These are phyloP conservation scores for Sthenelais limicola DNA, from an alignment of 2,888 invertebrate species.

Conservation along the genomic window DNA sequence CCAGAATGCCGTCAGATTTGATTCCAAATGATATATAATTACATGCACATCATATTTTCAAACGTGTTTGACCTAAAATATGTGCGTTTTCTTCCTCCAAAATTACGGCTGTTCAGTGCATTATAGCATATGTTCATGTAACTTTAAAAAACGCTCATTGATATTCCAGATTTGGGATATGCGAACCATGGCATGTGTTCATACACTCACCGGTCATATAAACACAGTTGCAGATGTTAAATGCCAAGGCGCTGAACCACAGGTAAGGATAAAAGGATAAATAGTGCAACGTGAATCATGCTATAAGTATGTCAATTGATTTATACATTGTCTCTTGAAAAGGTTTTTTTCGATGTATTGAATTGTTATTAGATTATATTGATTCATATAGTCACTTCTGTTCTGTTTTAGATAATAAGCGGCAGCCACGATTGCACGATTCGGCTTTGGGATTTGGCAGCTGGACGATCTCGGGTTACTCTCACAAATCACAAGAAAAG, in stretches of 20 bases:
- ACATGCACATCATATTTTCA: no score
- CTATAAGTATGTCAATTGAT: no score
- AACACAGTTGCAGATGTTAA: slow-evolving; percentile 97
- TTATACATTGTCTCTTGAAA: not conserved
- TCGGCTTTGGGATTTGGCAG: slow-evolving; percentile 96
- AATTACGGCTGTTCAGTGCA: no score
- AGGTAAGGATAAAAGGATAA: slow-evolving; percentile 71
- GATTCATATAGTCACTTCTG: not conserved
- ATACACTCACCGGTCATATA: slow-evolving; percentile 95
- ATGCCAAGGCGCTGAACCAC: slow-evolving; percentile 94
- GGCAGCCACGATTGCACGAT: slow-evolving; percentile 94
- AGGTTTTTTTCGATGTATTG: not conserved
- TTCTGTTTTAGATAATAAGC: slow-evolving; percentile 73
- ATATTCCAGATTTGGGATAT: slow-evolving; percentile 90
- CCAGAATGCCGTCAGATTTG: no score
- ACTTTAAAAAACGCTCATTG: no score
- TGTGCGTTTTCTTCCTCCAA: no score
- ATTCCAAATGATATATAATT: no score
- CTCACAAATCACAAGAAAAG: slow-evolving; percentile 99
- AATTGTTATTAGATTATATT: not conserved
- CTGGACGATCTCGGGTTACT: slow-evolving; percentile 93
- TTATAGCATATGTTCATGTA: no score
- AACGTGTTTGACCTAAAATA: no score
- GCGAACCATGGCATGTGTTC: slow-evolving; percentile 98
- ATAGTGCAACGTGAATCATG: not conserved